Evolutionary conservation across 2,797 vertebrate species (phyloP), one percentile per base, ranked within the genome.

Genomic region (Anas georgica): DNA sequence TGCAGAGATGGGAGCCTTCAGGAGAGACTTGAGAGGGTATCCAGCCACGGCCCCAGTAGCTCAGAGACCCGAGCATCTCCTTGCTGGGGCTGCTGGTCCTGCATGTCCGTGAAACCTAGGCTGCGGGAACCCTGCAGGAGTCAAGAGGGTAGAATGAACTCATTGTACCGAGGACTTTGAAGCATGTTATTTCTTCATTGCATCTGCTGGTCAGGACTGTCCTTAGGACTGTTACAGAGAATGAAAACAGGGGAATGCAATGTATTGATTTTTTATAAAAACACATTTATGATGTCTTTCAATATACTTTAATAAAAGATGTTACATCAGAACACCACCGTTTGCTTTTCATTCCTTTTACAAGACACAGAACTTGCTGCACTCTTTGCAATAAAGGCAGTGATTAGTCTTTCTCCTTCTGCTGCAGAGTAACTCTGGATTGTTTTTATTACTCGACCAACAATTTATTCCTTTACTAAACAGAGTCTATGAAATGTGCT

Each of bases 281-380:
- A 74, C 33, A 7, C 73, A 37, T 60, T 86, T 88, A 22, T 63
- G 6, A 15, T 56, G 16, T 31, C 48, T 67, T 93, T 94, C 45
- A 75, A 59, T 93, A 45, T 64, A 79, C 60, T 94, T 77, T 58
- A 91, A 92, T 95, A 85, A 91, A 95, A 66, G 10, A 43, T 81
- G 52, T 62, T 92, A 41, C 39, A 56, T 50, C 60, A 87, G 87
- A 94, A 86, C 48, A 79, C 25, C 7, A 33, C 0, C 1, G 39
- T 66, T 96, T 83, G 52, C 46, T 93, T 95, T 96, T 94, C 81
- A 69, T 94, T 83, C 88, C 82, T 86, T 79, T 93, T 50, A 88
- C 70, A 95, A 73, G 55, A 75, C 31, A 60, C 20, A 78, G 80
- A 91, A 91, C 69, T 91, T 95, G 23, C 41, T 84, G 25, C 69